Conservation (phyloP, 2,113 vertebrate genomes). For the Grammomys surdaster region DNA sequence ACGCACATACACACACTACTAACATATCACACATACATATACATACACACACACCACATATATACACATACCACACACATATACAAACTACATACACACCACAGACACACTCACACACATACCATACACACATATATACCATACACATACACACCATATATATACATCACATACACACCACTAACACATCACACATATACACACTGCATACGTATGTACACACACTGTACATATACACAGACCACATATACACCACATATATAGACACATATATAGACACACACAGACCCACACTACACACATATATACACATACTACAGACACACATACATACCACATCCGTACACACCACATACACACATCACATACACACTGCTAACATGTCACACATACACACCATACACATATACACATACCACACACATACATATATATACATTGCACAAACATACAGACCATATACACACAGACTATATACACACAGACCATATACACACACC, state of each 20-base stretch:
- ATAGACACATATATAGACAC: neutral
- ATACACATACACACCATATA: neutral
- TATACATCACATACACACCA: neutral
- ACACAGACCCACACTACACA: neutral
- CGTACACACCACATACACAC: neutral
- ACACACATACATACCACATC: neutral
- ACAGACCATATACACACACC: accelerated
- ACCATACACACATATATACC: neutral
- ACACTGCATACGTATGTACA: neutral
- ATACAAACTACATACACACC: neutral
- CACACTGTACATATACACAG: neutral
- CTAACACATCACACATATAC: neutral
- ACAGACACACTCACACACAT: neutral
- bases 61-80: neutral
- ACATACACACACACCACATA: neutral
- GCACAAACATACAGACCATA: no score
- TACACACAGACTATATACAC: no score
- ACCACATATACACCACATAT: neutral
- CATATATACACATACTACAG: neutral
- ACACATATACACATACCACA: neutral
- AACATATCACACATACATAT: neutral
- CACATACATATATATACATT: neutral
- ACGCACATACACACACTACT: neutral
- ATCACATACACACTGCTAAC: neutral
- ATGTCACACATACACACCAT: neutral